Conservation (phyloP, 1,140 invertebrate genomes). For the Drosophila quadrilineata region DNA sequence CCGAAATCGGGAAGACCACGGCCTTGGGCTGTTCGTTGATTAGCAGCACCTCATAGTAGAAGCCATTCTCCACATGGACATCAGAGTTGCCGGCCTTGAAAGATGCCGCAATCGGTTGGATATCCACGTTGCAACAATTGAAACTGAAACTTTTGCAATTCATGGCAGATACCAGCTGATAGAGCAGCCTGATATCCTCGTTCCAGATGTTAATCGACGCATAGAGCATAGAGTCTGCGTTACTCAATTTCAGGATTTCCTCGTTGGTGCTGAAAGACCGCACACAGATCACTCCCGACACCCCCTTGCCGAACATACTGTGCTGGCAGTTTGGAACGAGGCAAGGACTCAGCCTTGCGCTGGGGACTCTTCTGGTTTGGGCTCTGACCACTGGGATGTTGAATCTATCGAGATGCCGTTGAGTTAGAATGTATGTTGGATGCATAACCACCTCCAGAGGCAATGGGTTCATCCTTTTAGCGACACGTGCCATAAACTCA, state of each 20-base stretch:
- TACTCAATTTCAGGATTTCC: constrained; percentile 43
- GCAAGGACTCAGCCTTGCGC: constrained; percentile 20
- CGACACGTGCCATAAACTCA: constrained; percentile 38
- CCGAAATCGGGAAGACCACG: constrained; percentile 62
- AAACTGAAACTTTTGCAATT: constrained; percentile 36
- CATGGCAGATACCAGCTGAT: constrained; percentile 52
- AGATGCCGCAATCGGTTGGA: constrained; percentile 11
- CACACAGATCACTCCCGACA: constrained; percentile 43
- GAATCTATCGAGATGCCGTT: too few species aligned
- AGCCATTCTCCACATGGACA: constrained; percentile 20
- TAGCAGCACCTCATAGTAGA: constrained; percentile 61
- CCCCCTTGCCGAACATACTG: constrained; percentile 18
- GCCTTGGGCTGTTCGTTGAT: constrained; percentile 25
- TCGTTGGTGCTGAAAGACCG: constrained; percentile 39
- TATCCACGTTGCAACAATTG: constrained; percentile 50
- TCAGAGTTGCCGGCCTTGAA: background rate
- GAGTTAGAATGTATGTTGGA: constrained; percentile 11
- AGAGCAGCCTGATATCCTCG: constrained; percentile 45
- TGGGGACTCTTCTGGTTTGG: too few species aligned
- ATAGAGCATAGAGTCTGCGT: constrained; percentile 27
- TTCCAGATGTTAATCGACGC: constrained; percentile 51
- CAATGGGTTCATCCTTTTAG: constrained; percentile 15
- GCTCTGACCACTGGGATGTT: too few species aligned
- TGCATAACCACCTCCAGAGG: background rate
- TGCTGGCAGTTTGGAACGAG: constrained; percentile 45